Percentiles rank a stretch among this genome's conserved stretches.
These are phyloP conservation scores for Nasua narica DNA, from an alignment of 2,797 vertebrate species.

Conservation along the genomic window DNA sequence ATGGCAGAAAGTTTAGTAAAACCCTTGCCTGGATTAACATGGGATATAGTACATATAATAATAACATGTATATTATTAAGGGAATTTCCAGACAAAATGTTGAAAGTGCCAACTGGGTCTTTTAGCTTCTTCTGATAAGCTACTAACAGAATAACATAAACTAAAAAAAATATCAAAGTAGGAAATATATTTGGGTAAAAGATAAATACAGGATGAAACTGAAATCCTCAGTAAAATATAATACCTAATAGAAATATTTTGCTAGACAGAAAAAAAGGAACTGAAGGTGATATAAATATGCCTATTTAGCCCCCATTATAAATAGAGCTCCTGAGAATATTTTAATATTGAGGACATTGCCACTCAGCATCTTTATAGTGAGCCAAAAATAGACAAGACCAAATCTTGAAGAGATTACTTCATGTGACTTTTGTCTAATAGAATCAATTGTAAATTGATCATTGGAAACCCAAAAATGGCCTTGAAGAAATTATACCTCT, in stretches of 20 bases:
- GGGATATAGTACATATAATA: background rate
- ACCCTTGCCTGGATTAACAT: background rate
- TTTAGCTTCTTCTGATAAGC: background rate
- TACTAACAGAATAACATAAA: background rate
- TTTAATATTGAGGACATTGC: background rate
- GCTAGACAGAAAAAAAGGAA: background rate
- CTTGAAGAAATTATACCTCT: background rate
- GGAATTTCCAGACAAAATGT: background rate
- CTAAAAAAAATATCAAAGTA: background rate
- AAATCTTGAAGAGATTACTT: background rate
- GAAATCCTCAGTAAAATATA: background rate
- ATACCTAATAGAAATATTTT: background rate
- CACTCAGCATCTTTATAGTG: background rate
- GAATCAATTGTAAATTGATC: constrained; percentile 10
- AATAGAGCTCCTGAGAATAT: background rate
- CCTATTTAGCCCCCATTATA: background rate
- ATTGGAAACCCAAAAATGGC: background rate
- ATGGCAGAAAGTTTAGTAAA: background rate
- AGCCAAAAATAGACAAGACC: background rate
- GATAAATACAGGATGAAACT: background rate
- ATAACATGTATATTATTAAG: background rate
- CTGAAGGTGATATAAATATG: background rate
- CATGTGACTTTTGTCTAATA: background rate
- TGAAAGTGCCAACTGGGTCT: background rate
- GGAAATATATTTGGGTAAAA: background rate